phyloP scores from a whole-genome alignment of 2,113 vertebrate genomes.

The Aegotheles bennettii region DNA sequence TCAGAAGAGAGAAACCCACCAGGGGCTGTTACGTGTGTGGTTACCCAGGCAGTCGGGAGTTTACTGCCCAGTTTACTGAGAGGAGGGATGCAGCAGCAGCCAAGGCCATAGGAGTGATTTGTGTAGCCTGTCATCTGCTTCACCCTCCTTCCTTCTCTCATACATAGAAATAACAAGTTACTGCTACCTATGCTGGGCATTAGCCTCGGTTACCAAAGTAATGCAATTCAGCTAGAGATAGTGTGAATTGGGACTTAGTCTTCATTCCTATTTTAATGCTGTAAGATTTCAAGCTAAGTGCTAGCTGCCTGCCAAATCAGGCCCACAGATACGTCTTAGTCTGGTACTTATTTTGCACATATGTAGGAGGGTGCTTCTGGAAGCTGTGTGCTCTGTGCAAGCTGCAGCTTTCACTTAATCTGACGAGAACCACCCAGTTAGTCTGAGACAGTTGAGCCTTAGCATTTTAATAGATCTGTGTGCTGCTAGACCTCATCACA shows the following conservation, averaged over 20 bases:
- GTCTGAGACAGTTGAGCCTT: background rate
- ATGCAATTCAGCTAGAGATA: background rate
- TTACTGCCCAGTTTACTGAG: rapidly evolving
- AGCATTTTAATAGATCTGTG: background rate
- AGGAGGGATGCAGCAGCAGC: background rate
- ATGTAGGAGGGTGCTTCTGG: background rate
- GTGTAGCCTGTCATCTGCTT: rapidly evolving
- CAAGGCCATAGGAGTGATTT: background rate
- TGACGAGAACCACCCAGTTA: background rate
- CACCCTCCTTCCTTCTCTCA: background rate
- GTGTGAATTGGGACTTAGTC: background rate
- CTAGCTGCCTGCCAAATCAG: background rate
- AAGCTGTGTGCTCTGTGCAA: background rate
- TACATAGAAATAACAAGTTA: background rate
- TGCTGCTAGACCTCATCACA: background rate
- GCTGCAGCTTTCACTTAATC: background rate
- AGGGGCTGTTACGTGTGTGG: rapidly evolving
- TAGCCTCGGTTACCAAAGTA: background rate
- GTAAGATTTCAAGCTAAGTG: background rate
- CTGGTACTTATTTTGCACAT: background rate
- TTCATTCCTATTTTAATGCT: background rate
- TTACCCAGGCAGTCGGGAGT: background rate
- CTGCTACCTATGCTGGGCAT: background rate
- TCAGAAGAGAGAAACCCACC: rapidly evolving
- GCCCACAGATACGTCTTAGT: rapidly evolving